Conservation (phyloP, 2,113 vertebrate species). For the Gymnogyps californianus region DNA sequence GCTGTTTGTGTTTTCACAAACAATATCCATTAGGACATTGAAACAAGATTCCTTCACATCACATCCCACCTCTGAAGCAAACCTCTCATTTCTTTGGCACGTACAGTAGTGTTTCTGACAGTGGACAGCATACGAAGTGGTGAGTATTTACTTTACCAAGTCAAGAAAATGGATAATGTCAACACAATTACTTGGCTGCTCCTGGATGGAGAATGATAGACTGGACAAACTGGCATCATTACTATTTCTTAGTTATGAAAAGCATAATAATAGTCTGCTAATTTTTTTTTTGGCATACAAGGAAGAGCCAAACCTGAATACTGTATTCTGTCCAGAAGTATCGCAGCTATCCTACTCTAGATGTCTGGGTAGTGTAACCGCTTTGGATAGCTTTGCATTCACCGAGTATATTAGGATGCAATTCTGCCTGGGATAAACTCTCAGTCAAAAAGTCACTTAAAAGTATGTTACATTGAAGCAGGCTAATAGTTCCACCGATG, state of each 20-base stretch:
- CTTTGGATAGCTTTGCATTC: background rate
- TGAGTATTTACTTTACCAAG: background rate
- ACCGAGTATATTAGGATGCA: background rate
- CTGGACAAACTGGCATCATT: background rate
- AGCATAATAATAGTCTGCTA: background rate
- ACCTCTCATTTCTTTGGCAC: background rate
- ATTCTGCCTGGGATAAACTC: background rate
- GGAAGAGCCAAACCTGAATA: background rate
- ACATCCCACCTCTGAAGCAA: background rate
- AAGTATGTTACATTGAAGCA: background rate
- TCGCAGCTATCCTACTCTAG: background rate
- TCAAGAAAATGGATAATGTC: background rate
- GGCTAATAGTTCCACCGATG: background rate
- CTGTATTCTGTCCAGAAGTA: background rate
- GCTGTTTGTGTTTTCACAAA: background rate
- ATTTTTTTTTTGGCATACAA: accelerated
- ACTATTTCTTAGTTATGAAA: background rate
- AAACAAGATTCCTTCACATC: background rate
- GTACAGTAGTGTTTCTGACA: background rate
- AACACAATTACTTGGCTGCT: background rate
- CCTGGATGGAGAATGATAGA: background rate
- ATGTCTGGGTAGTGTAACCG: background rate
- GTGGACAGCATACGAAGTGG: background rate
- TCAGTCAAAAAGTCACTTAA: background rate
- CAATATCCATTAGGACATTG: background rate